Evolutionary conservation across 2,888 invertebrate species (phyloP).

Genomic region (Lithosia quadra): DNA sequence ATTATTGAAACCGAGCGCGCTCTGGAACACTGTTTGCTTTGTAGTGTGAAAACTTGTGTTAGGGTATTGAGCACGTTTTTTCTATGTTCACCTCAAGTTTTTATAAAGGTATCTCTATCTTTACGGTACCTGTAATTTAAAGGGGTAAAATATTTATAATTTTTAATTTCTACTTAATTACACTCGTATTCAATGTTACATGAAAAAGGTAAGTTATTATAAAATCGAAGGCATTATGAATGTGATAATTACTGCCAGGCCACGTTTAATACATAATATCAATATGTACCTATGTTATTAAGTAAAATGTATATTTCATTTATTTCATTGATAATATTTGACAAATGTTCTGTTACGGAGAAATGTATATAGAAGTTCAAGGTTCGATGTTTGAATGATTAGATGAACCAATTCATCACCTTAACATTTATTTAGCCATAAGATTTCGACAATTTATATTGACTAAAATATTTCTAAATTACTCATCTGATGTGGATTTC

Average conservation of each 20-base stretch:
- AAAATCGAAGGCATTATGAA: conserved; percentile 32
- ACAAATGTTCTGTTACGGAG: conserved; percentile 27
- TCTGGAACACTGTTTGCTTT: background rate
- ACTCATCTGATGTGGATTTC: background rate
- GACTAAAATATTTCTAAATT: background rate
- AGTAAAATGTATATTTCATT: conserved; percentile 27
- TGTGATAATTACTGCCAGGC: conserved; percentile 36
- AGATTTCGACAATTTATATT: background rate
- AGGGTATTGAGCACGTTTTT: background rate
- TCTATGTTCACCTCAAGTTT: background rate
- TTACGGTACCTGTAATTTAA: background rate
- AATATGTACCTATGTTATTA: conserved; percentile 17
- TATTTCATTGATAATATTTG: conserved; percentile 22
- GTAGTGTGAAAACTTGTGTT: background rate
- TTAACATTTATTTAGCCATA: background rate
- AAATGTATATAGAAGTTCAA: conserved; percentile 14
- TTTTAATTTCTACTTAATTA: background rate
- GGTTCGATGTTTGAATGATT: conserved; percentile 9
- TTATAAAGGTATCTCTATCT: background rate
- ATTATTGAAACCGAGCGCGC: background rate
- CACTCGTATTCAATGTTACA: background rate
- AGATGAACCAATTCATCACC: conserved; percentile 3
- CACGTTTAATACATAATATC: conserved; percentile 30
- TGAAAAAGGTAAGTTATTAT: background rate
- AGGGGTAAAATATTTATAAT: background rate